Base-by-base conservation (phyloP, 1,140 invertebrate genomes). In the Delia radicum region DNA sequence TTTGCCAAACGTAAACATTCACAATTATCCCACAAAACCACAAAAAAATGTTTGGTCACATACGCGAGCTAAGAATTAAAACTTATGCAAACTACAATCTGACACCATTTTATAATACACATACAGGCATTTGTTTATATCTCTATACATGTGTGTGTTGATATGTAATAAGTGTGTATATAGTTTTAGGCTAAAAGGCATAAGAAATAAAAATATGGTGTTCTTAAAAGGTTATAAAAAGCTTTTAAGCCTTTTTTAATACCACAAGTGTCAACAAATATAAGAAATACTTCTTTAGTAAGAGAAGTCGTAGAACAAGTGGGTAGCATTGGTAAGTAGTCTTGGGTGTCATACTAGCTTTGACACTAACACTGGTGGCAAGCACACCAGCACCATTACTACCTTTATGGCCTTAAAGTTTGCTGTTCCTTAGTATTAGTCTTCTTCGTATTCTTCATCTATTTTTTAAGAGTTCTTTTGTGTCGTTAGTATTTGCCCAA, bases 401-500 rank as follows among this genome's bases (percentile, higher is more conserved):
- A 69, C 65, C 65, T 69, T 69, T 69, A 69, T 69, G 65, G 27
- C 29, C 65, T 69, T 33, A 69, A 69, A 69, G 65, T 69, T 69
- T 69, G 33, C 48, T 69, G 33, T 15, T 67, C 33, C 29, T 33
- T 24, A 13, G 3, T 63, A 10, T 27, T 28, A 63, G 15, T 37
- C 3, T 55, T 55, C 48, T 18, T 55, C n/a, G 18, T 55, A 55
- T 55, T 55, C 4, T 15, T 48, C n/a, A n/a, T n/a, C n/a, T 33
- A 33, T 48, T 55, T 21, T 55, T 21, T 55, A 21, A 21, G 48
- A 55, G 27, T 67, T 67, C 27, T 29, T 28, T 67, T 67, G 63
- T 29, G 18, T 69, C 27, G 65, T 18, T 69, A 24, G 29, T 33
- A 81, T 83, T 83, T 83, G 80, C 82, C 82, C 81, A 83, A 75